Evolutionary conservation across 2,113 vertebrate genomes (phyloP).

Genomic region (Leptobrachium ailaonicum): DNA sequence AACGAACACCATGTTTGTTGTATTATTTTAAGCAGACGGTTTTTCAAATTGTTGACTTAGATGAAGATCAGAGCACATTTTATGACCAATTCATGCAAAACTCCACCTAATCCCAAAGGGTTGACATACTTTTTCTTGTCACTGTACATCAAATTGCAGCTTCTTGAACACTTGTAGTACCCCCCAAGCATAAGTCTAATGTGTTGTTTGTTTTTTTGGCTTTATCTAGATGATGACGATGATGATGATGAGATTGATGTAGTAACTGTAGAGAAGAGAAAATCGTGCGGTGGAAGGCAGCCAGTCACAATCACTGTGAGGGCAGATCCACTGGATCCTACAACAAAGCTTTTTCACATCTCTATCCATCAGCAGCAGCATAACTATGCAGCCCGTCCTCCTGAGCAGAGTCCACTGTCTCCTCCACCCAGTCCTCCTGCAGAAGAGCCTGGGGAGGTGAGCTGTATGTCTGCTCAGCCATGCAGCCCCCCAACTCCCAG

Average conservation of each 20-base stretch:
- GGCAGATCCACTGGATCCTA: conserved; percentile 83
- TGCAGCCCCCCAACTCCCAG: conserved; percentile 55
- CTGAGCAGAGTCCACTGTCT: conserved; percentile 66
- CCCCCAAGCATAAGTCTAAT: not conserved
- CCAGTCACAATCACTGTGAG: conserved; percentile 87
- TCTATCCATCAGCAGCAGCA: conserved; percentile 93
- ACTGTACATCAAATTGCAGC: no score
- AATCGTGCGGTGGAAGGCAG: conserved; percentile 73
- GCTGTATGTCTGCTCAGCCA: conserved; percentile 47
- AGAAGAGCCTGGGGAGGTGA: conserved; percentile 31
- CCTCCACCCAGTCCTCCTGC: not conserved
- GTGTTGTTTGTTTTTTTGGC: conserved; percentile 10
- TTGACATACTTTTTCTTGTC: no score
- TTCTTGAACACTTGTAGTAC: no score
- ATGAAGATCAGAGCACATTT: no score
- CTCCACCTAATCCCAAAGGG: no score
- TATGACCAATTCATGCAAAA: no score
- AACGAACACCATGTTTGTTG: no score
- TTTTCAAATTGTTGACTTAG: no score
- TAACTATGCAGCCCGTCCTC: conserved; percentile 91
- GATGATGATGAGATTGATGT: conserved; percentile 91
- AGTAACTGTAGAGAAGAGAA: conserved; percentile 87
- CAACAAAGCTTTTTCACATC: conserved; percentile 90
- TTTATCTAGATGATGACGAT: conserved; percentile 77
- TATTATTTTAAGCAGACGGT: no score